A percentile compares a stretch with the other conserved stretches of the same genome.
These are phyloP conservation scores for Sturnira hondurensis DNA, from an alignment of 2,113 vertebrate genomes.

Conservation along the genomic window DNA sequence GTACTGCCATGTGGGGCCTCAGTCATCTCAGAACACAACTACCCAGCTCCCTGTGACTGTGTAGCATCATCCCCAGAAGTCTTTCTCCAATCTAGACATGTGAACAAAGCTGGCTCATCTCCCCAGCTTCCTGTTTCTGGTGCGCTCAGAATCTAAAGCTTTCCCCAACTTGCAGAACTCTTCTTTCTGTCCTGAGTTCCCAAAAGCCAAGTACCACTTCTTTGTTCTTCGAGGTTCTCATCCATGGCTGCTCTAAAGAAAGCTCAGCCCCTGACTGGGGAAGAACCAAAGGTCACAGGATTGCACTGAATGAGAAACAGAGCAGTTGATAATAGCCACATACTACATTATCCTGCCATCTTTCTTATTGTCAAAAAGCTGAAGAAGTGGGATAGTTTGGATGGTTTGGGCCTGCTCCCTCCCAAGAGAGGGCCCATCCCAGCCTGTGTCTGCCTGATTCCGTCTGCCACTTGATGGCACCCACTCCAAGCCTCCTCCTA, in stretches of 20 bases:
- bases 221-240: not conserved
- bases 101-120: not conserved
- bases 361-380: not conserved
- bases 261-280: not conserved
- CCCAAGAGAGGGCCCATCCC: not conserved
- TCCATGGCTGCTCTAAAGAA: not conserved
- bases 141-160: not conserved
- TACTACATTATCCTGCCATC: not conserved
- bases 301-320: not conserved
- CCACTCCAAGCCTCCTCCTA: not conserved
- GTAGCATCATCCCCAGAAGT: not conserved
- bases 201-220: not conserved
- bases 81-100: not conserved
- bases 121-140: not conserved
- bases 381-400: not conserved
- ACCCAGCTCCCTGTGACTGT: not conserved
- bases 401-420: not conserved
- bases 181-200: not conserved
- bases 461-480: fast-evolving
- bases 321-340: not conserved
- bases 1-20: not conserved
- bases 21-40: not conserved
- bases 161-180: not conserved
- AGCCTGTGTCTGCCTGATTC: not conserved
- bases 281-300: not conserved